phyloP scores from a whole-genome alignment of 2,113 vertebrate genomes.

The Sakesphorus luctuosus region DNA sequence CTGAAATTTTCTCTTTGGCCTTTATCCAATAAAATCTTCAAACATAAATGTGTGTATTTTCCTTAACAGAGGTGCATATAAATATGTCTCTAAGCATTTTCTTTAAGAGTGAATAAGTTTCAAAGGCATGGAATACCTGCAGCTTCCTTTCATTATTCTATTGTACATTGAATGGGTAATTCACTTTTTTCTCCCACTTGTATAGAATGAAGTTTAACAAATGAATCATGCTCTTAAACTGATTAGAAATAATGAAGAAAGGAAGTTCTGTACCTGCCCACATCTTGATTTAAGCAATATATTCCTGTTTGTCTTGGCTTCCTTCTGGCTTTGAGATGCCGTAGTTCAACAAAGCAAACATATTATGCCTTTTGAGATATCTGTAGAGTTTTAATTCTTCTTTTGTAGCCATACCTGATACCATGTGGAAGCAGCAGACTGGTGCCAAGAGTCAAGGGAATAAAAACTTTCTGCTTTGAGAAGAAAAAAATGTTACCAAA shows the following conservation, averaged over 20 bases:
- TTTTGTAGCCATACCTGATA: background rate
- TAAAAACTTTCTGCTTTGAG: background rate
- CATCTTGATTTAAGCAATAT: constrained; percentile 33
- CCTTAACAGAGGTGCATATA: background rate
- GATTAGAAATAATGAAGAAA: constrained; percentile 58
- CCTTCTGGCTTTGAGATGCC: background rate
- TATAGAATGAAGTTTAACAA: constrained; percentile 25
- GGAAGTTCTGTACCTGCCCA: constrained; percentile 38
- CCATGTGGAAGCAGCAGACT: background rate
- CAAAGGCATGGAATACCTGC: constrained; percentile 14
- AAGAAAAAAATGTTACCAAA: background rate
- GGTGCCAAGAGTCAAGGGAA: background rate
- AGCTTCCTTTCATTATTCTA: constrained; percentile 27
- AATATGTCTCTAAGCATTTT: background rate
- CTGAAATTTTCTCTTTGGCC: background rate
- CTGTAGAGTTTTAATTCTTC: background rate
- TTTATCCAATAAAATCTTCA: background rate
- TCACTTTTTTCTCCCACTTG: constrained; percentile 15
- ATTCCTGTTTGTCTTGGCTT: constrained; percentile 56
- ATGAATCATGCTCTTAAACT: constrained; percentile 50
- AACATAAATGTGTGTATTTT: background rate
- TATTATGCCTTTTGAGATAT: background rate
- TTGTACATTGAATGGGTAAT: background rate
- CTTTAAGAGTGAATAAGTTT: background rate
- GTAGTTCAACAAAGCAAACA: background rate